These are phyloP conservation scores for Diploscapter pachys DNA, from an alignment of 1,140 invertebrate species.

Conservation along the genomic window DNA sequence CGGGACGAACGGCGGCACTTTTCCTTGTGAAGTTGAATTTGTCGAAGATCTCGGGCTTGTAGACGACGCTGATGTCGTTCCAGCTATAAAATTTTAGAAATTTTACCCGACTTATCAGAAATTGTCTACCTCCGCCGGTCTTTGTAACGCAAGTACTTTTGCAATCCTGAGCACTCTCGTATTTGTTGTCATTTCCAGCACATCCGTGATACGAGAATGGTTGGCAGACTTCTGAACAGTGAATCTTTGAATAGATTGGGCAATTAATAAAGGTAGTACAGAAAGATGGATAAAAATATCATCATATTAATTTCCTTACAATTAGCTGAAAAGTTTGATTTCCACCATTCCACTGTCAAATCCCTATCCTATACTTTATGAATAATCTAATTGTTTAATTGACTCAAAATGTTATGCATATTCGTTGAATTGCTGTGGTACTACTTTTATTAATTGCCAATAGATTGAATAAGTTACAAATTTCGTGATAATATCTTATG, in stretches of 20 bases:
- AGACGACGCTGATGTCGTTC: background rate
- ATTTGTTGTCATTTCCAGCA: conserved; percentile 54
- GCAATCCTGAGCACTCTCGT: conserved; percentile 41
- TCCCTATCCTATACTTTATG: too few relatives aligned
- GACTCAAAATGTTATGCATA: too few relatives aligned
- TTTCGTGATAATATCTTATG: too few relatives aligned
- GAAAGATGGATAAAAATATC: too few relatives aligned
- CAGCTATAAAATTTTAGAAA: background rate
- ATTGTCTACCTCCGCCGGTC: background rate
- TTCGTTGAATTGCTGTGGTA: too few relatives aligned
- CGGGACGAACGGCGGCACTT: conserved; percentile 14
- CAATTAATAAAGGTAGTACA: too few relatives aligned
- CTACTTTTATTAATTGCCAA: too few relatives aligned
- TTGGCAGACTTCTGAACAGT: conserved; percentile 37
- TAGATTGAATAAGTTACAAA: too few relatives aligned
- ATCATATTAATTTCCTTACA: too few relatives aligned
- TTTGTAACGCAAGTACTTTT: background rate
- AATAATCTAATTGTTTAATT: too few relatives aligned
- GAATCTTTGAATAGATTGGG: background rate
- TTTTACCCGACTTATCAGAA: background rate
- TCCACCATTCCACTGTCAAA: too few relatives aligned
- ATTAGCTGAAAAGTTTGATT: too few relatives aligned
- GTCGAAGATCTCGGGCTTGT: background rate
- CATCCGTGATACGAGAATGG: conserved; percentile 56
- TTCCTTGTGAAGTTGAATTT: background rate